A percentile compares a stretch with the other conserved stretches of the same genome.
Evolutionary conservation across 2,113 vertebrate species (phyloP).

Genomic region (Mirounga angustirostris): DNA sequence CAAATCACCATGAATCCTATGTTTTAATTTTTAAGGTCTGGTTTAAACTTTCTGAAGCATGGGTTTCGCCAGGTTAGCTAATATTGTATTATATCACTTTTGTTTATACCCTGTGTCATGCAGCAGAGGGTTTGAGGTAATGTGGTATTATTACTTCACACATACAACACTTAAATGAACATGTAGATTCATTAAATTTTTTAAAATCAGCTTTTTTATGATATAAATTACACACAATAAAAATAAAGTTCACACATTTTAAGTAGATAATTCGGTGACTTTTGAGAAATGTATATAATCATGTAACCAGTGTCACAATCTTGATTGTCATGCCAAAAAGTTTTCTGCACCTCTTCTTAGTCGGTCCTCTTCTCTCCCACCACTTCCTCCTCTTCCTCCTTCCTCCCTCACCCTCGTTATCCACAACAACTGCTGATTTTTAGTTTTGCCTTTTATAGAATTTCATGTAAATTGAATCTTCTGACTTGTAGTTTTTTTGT

Average conservation of each 20-base stretch:
- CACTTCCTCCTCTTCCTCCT: background rate
- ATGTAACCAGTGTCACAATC: background rate
- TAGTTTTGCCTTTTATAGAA: background rate
- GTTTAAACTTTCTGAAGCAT: conserved; percentile 16
- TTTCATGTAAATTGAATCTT: background rate
- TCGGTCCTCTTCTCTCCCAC: background rate
- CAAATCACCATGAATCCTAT: background rate
- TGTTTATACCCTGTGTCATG: background rate
- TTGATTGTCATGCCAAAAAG: background rate
- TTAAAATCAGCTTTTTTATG: background rate
- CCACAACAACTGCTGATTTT: background rate
- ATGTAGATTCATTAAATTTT: background rate
- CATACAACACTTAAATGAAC: background rate
- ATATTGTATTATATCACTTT: background rate
- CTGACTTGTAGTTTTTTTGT: background rate
- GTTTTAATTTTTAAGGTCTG: background rate
- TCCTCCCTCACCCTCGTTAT: background rate
- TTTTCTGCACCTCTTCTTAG: background rate
- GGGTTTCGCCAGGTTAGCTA: background rate
- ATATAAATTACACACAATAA: background rate
- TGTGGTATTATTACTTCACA: background rate
- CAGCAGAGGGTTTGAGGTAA: background rate
- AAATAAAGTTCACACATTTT: background rate
- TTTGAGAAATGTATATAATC: conserved; percentile 28
- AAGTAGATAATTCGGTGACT: conserved; percentile 28